phyloP scores from a whole-genome alignment of 2,888 invertebrate genomes.

The Drosophila anomalipes region DNA sequence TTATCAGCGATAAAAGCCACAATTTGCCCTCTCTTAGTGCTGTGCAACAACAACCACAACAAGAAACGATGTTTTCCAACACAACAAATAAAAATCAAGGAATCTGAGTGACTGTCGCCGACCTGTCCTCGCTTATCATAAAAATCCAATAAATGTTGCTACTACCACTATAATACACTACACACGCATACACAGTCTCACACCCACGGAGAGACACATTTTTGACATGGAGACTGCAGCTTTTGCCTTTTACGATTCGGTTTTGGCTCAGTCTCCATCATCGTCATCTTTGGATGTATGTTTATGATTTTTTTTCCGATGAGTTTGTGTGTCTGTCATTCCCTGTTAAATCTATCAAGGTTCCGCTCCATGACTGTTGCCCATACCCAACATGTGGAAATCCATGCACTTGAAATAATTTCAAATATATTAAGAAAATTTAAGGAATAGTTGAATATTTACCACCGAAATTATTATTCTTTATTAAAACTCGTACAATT shows the following conservation, averaged over 20 bases:
- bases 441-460: background rate
- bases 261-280: constrained; percentile 52
- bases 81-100: constrained; percentile 31
- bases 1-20: constrained; percentile 66
- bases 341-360: constrained; percentile 53
- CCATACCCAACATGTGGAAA: background rate
- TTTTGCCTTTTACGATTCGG: constrained; percentile 55
- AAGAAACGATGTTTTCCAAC: constrained; percentile 13
- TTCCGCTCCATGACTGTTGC: constrained; percentile 48
- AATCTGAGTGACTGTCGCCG: constrained; percentile 47
- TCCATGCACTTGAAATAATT: constrained; percentile 23
- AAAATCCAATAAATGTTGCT: constrained; percentile 72
- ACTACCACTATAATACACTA: constrained; percentile 12
- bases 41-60: constrained; percentile 28
- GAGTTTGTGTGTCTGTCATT: constrained; percentile 21
- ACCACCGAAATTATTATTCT: background rate
- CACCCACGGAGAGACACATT: background rate
- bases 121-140: constrained; percentile 69
- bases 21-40: constrained; percentile 65
- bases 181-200: background rate
- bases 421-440: background rate
- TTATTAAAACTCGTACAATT: background rate
- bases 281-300: constrained; percentile 51
- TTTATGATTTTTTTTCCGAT: constrained; percentile 58
- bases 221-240: constrained; percentile 15